These are phyloP conservation scores for Antennarius striatus DNA, from an alignment of 2,113 vertebrate genomes.

Conservation along the genomic window DNA sequence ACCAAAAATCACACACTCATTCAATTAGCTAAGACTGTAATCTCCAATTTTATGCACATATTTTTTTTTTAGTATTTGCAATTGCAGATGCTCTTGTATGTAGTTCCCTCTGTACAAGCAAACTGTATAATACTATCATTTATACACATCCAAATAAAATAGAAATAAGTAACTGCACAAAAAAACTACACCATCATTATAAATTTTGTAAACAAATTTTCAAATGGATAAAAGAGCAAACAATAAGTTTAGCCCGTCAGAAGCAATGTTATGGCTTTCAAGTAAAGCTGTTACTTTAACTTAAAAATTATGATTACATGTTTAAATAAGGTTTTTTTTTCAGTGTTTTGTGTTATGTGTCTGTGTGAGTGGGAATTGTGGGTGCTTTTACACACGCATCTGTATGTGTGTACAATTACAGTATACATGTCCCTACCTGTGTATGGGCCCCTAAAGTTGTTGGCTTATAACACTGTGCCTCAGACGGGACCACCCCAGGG, in stretches of 20 bases:
- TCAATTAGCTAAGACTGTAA: not conserved
- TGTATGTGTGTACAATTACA: constrained; percentile 49
- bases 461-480: constrained; percentile 63
- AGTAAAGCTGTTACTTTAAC: not conserved
- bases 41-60: not conserved
- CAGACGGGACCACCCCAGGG: constrained; percentile 75
- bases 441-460: constrained; percentile 59
- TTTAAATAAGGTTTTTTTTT: constrained; percentile 3
- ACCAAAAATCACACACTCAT: not conserved
- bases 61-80: not conserved
- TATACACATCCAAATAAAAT: not conserved
- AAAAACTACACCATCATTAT: not conserved
- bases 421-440: constrained; percentile 55
- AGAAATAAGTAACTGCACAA: no score
- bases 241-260: no score
- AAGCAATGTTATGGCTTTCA: not conserved
- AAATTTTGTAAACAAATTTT: not conserved
- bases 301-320: constrained; percentile 8
- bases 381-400: constrained; percentile 2
- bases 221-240: constrained; percentile 2
- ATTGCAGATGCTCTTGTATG: not conserved
- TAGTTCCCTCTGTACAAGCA: not conserved
- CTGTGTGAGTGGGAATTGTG: not conserved
- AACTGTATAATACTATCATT: constrained; percentile 6
- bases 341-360: constrained; percentile 9